Base-by-base conservation (phyloP, 2,888 invertebrate genomes). In the Torymus tubicola region DNA sequence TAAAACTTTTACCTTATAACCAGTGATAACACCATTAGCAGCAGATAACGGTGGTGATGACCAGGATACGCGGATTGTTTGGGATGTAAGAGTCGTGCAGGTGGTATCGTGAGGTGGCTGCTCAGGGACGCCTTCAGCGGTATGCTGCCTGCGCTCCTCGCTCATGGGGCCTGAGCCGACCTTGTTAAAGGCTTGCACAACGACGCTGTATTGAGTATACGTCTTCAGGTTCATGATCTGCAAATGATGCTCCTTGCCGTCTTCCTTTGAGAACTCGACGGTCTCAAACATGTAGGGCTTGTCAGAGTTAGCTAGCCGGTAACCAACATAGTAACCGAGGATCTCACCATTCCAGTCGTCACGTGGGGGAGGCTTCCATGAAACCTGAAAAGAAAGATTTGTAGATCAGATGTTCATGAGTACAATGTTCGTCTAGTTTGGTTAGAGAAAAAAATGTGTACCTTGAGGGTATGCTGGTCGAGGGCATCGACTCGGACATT, bases 201-300 rank as follows among this genome's bases (percentile, higher is more conserved):
- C 97, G 24, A 98, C 96, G n/a, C 97, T 95, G 91, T 98, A 98
- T 90, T 97, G 97, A 0, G 98, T 98, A 92, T 98, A 98, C 0
- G 97, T 98, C 93, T 96, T 96, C 61, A 96, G 92, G 86, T 96
- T 96, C 83, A 94, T 93, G 87, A 96, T 94, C 88, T 96, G 96
- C 86, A 97, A 92, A 86, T 95, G 96, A 88, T 97, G 97, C 91
- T 97, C 97, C 87, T 97, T 97, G 90, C 96, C 96, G 89, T 97
- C 97, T 92, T 97, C 97, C 88, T 96, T 95, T 74, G 96, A 96
- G 90, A 97, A 97, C 89, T 97, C 97, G 5, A 97, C 96, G 71
- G 97, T 97, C 92, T 97, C 97, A 87, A 96, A 97, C 77, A 97
- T 94, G 90, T 95, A 97, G 0, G 96, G 96, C 83, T 96, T 96